A percentile compares a stretch with the other conserved stretches of the same genome.
Evolutionary conservation across 2,797 vertebrate species (phyloP).

Genomic region (Girardinus metallicus): DNA sequence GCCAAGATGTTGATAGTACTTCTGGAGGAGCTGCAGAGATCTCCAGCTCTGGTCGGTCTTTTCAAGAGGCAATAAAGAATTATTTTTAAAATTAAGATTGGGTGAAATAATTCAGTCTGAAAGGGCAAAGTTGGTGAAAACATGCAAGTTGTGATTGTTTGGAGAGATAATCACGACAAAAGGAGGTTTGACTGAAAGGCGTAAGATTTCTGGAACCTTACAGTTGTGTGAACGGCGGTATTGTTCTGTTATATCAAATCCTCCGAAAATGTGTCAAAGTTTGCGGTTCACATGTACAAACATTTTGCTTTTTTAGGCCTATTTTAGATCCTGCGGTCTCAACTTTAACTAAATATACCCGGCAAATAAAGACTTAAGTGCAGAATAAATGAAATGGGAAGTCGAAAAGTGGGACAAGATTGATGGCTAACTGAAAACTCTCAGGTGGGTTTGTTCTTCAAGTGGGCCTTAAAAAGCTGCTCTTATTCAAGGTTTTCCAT

Average conservation of each 20-base stretch:
- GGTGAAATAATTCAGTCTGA: background rate
- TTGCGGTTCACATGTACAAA: background rate
- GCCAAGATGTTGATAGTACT: background rate
- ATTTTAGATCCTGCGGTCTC: conserved; percentile 50
- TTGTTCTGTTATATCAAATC: background rate
- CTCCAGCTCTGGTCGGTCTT: background rate
- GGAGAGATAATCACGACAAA: background rate
- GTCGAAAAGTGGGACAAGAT: conserved; percentile 29
- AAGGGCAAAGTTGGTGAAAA: background rate
- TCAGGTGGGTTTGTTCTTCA: conserved; percentile 33
- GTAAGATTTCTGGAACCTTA: background rate
- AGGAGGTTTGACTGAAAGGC: too few relatives aligned
- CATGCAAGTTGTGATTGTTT: background rate
- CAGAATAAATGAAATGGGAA: conserved; percentile 43
- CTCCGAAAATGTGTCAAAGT: background rate
- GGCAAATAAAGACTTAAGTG: conserved; percentile 29
- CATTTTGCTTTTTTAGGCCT: background rate
- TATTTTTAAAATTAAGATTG: background rate
- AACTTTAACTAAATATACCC: conserved; percentile 41
- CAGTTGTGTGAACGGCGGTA: background rate
- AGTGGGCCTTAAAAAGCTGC: conserved; percentile 39
- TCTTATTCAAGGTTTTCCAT: conserved; percentile 25
- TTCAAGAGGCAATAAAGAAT: too few relatives aligned
- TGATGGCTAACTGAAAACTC: conserved; percentile 35
- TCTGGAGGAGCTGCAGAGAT: background rate